Evolutionary conservation across 1,140 invertebrate genomes (phyloP).

Genomic region (Patella vulgata): DNA sequence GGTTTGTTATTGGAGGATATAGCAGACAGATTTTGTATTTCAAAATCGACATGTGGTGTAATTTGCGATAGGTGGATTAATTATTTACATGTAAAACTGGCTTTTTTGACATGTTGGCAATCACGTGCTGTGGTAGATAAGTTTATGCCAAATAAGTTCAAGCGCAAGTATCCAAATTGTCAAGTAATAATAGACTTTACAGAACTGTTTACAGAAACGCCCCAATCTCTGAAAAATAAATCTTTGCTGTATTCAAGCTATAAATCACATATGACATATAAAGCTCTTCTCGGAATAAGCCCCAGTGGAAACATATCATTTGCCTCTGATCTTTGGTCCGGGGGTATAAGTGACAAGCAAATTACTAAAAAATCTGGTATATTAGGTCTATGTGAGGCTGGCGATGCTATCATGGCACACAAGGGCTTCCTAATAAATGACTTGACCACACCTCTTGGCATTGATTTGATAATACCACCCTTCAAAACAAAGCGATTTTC

Average conservation of each 20-base stretch:
- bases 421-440: conserved; percentile 4
- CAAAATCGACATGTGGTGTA: not conserved
- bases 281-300: conserved; percentile 1
- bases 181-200: conserved; percentile 4
- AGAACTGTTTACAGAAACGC: conserved; percentile 2
- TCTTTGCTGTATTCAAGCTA: conserved; percentile 3
- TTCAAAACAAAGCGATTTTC: no score
- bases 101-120: no score
- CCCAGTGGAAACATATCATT: not conserved
- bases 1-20: no score
- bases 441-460: not conserved
- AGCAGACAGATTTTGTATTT: no score
- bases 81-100: no score
- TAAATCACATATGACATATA: conserved; percentile 3
- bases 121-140: no score
- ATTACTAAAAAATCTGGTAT: not conserved
- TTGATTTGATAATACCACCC: not conserved
- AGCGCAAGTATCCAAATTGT: not conserved
- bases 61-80: not conserved
- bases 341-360: conserved; percentile 5
- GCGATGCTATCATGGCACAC: conserved; percentile 1
- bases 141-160: conserved; percentile 2
- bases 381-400: not conserved
- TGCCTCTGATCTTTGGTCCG: not conserved
- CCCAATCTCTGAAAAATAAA: not conserved